Base-by-base conservation (phyloP, 2,113 vertebrate genomes). In the Dipodomys ordii region DNA sequence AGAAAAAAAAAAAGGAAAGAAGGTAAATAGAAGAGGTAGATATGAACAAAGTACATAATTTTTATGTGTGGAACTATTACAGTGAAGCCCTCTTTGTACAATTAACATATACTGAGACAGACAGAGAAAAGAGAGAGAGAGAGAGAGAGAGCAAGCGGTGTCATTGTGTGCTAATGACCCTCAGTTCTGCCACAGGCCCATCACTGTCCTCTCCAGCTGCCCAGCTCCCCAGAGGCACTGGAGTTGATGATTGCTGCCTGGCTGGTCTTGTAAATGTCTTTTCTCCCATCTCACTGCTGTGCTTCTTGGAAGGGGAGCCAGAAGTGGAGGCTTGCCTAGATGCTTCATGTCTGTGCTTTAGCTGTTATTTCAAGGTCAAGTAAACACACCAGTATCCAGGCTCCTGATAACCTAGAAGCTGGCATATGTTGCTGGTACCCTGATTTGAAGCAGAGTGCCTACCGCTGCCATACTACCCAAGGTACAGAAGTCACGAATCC, bases 311-410 rank as follows among this genome's bases (percentile, higher is more conserved):
- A 46, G 82, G 32, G 27, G 68, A 95, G 82, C 67, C 83, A 64
- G 67, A 88, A 72, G 82, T 49, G n/a, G 27, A 84, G 86, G 28
- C 60, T 86, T 94, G 68, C 39, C 91, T 90, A 16, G n/a, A 72
- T 83, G n/a, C 44, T 90, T 62, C 5, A 0, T 32, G 35, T 88
- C 74, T 82, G 49, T 60, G 88, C 32, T 88, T 91, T 28, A 83
- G 81, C 73, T 78, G 30, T 89, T 64, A 83, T 90, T 95, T 95
- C 87, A 93, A 94, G 89, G 94, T 95, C 91, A 93, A 0, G 53
- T 25, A 62, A 74, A 79, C 39, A 79, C 32, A 25, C 44, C 5
- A 16, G 79, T 2, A 57, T 57, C 23, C 49, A 79, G 44, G 67
- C 19, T 77, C 62, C 68, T n/a, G 30, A 22, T 77, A 74, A 81